Percentiles rank a stretch among this genome's conserved stretches.
Evolutionary conservation across 2,888 invertebrate genomes (phyloP).

Genomic region (Xestia sexstrigata): DNA sequence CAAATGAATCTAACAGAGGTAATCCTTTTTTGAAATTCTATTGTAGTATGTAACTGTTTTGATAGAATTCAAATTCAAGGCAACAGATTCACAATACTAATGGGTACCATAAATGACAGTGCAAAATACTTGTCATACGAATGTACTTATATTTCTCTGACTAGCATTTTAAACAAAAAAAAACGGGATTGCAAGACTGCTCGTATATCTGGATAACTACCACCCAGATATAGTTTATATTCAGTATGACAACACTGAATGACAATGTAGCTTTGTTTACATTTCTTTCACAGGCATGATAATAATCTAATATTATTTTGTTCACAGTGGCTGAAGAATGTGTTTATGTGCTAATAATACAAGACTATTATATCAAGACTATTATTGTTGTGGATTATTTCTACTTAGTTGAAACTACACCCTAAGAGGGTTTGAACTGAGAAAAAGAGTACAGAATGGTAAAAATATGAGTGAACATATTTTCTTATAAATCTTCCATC

Average conservation of each 20-base stretch:
- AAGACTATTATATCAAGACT: constrained; percentile 35
- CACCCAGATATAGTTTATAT: background rate
- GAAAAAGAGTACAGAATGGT: constrained; percentile 12
- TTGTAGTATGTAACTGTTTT: background rate
- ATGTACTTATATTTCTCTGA: background rate
- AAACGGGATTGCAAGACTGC: background rate
- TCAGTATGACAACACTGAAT: background rate
- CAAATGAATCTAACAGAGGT: constrained; percentile 96
- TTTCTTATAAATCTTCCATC: background rate
- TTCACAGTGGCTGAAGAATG: constrained; percentile 94
- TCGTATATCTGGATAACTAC: background rate
- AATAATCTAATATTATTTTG: constrained; percentile 66
- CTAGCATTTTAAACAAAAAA: background rate
- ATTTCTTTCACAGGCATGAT: background rate
- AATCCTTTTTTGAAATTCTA: constrained; percentile 71
- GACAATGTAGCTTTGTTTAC: background rate
- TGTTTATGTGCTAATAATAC: constrained; percentile 91
- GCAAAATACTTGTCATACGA: background rate
- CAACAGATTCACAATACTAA: background rate
- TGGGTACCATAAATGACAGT: background rate
- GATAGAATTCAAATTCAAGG: background rate
- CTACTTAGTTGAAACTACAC: background rate
- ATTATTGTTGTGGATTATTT: constrained; percentile 11
- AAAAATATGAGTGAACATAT: constrained; percentile 2
- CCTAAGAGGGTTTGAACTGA: background rate